Evolutionary conservation across 2,113 vertebrate genomes (phyloP), one percentile per base, ranked within the genome.

Genomic region (Dromaius novaehollandiae): DNA sequence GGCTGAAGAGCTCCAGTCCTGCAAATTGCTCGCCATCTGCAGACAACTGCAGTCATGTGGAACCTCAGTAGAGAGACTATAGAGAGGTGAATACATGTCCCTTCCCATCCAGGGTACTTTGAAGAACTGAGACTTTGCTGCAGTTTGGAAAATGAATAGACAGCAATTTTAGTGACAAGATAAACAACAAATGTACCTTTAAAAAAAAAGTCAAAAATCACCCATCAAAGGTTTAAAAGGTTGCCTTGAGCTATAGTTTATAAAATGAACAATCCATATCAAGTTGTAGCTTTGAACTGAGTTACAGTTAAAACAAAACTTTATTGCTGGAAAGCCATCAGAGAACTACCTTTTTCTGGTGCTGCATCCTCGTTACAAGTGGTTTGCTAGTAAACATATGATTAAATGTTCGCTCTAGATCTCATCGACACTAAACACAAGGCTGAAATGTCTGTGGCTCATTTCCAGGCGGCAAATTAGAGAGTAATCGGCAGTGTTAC

Each of bases 381-480:
- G 76, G 86, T 94, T 94, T 56, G 69, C 86, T 92, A 91, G 97
- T 96, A 97, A 98, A 98, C 84, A 96, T 81, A 96, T 97, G 97
- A 98, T 97, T 97, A 97, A 97, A 95, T 91, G 71, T 82, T 97
- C 64, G 1, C 84, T 78, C 93, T 84, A 97, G 94, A 96, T 96
- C 93, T 96, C 97, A 97, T 97, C 98, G 97, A 86, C 94, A 91
- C 91, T 93, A 96, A 96, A 95, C 86, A 91, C 32, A 63, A 91
- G 92, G 89, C 86, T 97, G 94, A 96, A 95, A 97, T 38, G 91
- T 96, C 96, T 30, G 92, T 97, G 98, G 98, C 97, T 97, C 96
- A 93, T 95, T 98, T 98, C 98, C 98, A 98, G 97, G 95, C 46
- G 2, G 95, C 97, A 97, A 98, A 98, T 98, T 98, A 98, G 97